Evolutionary conservation across 1,140 invertebrate species (phyloP).

Genomic region (Hyposmocoma kahamanoa): DNA sequence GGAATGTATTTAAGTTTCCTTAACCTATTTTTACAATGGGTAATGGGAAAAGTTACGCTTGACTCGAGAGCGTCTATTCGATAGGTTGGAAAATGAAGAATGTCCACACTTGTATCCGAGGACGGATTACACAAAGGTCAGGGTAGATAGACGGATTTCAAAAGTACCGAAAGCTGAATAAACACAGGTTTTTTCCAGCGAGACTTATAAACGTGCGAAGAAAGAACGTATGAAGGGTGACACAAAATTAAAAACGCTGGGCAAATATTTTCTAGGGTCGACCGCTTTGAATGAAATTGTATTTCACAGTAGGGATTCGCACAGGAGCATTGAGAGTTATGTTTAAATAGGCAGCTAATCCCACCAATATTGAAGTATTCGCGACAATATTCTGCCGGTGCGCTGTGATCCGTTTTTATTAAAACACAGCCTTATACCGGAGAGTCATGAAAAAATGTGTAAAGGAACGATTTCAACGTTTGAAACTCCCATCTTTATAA

Average conservation of each 20-base stretch:
- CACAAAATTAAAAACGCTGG: conserved; percentile 56
- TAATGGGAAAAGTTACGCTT: too few relatives aligned
- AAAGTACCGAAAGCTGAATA: too few relatives aligned
- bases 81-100: too few relatives aligned
- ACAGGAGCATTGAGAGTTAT: conserved; percentile 50
- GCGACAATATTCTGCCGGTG: conserved; percentile 58
- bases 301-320: conserved; percentile 46
- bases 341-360: conserved; percentile 69
- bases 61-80: too few relatives aligned
- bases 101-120: too few relatives aligned
- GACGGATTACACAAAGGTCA: too few relatives aligned
- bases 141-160: too few relatives aligned
- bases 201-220: not conserved
- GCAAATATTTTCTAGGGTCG: conserved; percentile 60
- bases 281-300: conserved; percentile 60
- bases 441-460: conserved; percentile 13
- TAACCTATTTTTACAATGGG: too few relatives aligned
- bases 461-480: too few relatives aligned
- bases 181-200: too few relatives aligned
- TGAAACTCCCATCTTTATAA: too few relatives aligned
- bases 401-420: conserved; percentile 67
- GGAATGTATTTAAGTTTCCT: too few relatives aligned
- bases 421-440: conserved; percentile 58
- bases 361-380: conserved; percentile 70
- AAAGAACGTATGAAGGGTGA: conserved; percentile 14